phyloP scores from a whole-genome alignment of 2,888 invertebrate species.

The Drosophila tanythrix region DNA sequence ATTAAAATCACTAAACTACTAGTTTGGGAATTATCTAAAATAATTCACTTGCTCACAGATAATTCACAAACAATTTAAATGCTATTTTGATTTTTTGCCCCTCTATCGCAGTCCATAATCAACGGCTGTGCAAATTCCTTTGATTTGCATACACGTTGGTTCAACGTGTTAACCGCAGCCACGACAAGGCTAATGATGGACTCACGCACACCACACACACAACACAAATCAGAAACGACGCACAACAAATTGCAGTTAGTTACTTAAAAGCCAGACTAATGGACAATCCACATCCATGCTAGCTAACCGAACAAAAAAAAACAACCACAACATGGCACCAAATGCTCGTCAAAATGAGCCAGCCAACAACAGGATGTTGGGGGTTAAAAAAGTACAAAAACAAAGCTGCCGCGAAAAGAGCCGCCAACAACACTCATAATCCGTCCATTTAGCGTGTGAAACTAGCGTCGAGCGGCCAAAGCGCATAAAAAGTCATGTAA shows the following conservation, averaged over 20 bases:
- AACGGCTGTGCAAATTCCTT: background rate
- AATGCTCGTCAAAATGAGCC: slow-evolving; percentile 45
- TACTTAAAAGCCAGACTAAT: slow-evolving; percentile 52
- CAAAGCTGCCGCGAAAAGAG: slow-evolving; percentile 9
- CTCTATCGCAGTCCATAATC: no score
- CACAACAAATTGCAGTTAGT: slow-evolving; percentile 59
- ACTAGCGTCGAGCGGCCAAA: slow-evolving; percentile 45
- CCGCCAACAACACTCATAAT: slow-evolving; percentile 77
- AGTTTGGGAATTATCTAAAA: background rate
- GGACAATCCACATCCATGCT: slow-evolving; percentile 7
- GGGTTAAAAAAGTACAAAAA: slow-evolving; percentile 1
- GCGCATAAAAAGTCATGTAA: slow-evolving; percentile 57
- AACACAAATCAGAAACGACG: slow-evolving; percentile 34
- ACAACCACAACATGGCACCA: slow-evolving; percentile 4
- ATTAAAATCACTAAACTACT: background rate
- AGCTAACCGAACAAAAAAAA: background rate
- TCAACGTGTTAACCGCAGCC: slow-evolving; percentile 36
- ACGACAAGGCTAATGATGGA: slow-evolving; percentile 32
- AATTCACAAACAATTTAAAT: background rate
- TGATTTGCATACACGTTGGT: slow-evolving; percentile 1
- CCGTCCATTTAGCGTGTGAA: slow-evolving; percentile 72
- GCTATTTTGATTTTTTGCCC: background rate
- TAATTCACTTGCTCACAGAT: background rate
- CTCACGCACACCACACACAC: slow-evolving; percentile 22
- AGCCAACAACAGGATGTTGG: slow-evolving; percentile 13